Conservation (phyloP, 2,797 vertebrate genomes). For the Typhlichthys eigenmanni region DNA sequence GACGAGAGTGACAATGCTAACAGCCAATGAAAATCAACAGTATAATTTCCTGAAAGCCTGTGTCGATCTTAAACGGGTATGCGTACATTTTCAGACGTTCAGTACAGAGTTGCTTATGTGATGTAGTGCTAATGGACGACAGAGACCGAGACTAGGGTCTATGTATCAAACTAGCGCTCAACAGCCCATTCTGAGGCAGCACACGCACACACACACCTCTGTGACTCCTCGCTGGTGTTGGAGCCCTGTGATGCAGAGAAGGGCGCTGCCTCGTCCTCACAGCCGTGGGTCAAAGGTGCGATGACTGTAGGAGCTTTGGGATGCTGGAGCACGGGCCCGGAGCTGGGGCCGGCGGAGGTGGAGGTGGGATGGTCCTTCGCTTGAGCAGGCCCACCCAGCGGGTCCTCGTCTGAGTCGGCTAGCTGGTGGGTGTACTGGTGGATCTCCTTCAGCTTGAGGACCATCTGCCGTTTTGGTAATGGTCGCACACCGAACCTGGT, state of each 20-base stretch:
- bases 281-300: slow-evolving; percentile 34
- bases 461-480: slow-evolving; percentile 93
- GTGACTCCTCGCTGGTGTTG: slow-evolving; percentile 78
- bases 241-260: slow-evolving; percentile 84
- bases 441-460: slow-evolving; percentile 95
- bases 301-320: slow-evolving; percentile 43
- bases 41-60: no score
- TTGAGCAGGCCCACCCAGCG: slow-evolving; percentile 10
- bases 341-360: not conserved
- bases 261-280: slow-evolving; percentile 34
- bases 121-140: no score
- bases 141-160: no score
- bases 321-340: slow-evolving; percentile 56
- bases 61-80: no score
- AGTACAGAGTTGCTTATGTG: no score
- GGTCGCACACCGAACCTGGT: slow-evolving; percentile 91
- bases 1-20: no score
- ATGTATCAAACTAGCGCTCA: no score
- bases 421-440: slow-evolving; percentile 94
- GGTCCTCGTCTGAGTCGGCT: slow-evolving; percentile 79
- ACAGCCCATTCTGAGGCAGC: no score
- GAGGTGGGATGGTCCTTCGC: slow-evolving; percentile 15
- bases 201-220: slow-evolving; percentile 75
- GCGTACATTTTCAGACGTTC: no score
- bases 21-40: no score